Evolutionary conservation across 2,888 invertebrate species (phyloP).

Genomic region (Crepidodera aurea): DNA sequence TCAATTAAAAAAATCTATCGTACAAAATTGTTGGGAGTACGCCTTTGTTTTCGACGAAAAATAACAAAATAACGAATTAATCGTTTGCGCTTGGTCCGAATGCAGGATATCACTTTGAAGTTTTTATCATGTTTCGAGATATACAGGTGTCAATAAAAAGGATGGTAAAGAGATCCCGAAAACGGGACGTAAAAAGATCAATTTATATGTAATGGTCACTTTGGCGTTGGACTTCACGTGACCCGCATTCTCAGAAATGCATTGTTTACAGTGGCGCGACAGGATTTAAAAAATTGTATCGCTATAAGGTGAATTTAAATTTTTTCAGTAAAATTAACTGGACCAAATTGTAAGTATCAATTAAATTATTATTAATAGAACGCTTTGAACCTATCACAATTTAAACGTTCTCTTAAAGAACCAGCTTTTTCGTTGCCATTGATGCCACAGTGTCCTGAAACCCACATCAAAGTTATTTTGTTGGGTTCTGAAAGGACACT

Average conservation of each 20-base stretch:
- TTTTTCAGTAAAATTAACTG: background rate
- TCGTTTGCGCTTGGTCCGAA: slow-evolving; percentile 37
- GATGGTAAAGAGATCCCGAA: slow-evolving; percentile 15
- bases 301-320: background rate
- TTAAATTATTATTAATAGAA: no score
- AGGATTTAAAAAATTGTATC: slow-evolving; percentile 1
- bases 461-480: no score
- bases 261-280: slow-evolving; percentile 6
- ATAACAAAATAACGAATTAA: slow-evolving; percentile 32
- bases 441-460: no score
- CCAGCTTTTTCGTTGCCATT: background rate
- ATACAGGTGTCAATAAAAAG: slow-evolving; percentile 47
- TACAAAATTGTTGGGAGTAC: no score
- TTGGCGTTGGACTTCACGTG: slow-evolving; percentile 52
- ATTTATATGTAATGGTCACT: slow-evolving; percentile 59
- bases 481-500: no score
- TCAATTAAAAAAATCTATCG: no score
- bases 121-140: slow-evolving; percentile 47
- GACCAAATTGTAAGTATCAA: no score
- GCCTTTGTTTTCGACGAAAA: background rate
- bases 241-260: slow-evolving; percentile 44
- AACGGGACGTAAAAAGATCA: slow-evolving; percentile 53
- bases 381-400: no score
- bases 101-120: slow-evolving; percentile 40
- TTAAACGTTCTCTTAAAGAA: background rate